Evolutionary conservation across 2,888 invertebrate genomes (phyloP).

Genomic region (Calliopum simillimum): DNA sequence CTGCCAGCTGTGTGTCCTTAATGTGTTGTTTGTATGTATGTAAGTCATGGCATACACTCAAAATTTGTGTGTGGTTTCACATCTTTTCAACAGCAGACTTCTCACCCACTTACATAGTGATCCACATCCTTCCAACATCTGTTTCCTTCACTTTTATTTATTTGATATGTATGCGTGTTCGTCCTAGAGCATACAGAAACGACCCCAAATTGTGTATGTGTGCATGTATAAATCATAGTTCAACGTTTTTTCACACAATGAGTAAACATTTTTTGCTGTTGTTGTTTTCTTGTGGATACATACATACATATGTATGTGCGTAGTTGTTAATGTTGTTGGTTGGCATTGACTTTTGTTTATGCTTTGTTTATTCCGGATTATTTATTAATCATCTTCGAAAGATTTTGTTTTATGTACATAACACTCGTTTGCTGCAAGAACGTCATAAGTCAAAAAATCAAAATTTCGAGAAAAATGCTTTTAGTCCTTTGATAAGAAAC

Average conservation of each 20-base stretch:
- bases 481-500: too few species aligned
- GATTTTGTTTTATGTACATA: conserved; percentile 12
- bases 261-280: background rate
- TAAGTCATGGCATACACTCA: too few species aligned
- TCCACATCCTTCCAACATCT: background rate
- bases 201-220: background rate
- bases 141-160: too few species aligned
- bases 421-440: conserved; percentile 4
- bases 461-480: too few species aligned
- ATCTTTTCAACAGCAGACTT: background rate
- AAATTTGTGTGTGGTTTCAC: too few species aligned
- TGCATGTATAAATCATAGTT: conserved; percentile 1
- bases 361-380: conserved; percentile 22
- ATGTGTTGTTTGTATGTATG: too few species aligned
- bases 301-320: background rate
- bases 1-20: background rate
- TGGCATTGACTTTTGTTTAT: conserved; percentile 9
- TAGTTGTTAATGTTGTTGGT: conserved; percentile 9
- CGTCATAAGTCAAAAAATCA: too few species aligned
- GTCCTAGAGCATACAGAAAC: conserved; percentile 4
- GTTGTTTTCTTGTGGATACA: background rate
- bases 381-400: conserved; percentile 7
- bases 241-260: background rate
- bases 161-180: background rate
- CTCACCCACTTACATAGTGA: background rate